Evolutionary conservation across 1,140 invertebrate species (phyloP).

Genomic region (Drosophila biarmipes): DNA sequence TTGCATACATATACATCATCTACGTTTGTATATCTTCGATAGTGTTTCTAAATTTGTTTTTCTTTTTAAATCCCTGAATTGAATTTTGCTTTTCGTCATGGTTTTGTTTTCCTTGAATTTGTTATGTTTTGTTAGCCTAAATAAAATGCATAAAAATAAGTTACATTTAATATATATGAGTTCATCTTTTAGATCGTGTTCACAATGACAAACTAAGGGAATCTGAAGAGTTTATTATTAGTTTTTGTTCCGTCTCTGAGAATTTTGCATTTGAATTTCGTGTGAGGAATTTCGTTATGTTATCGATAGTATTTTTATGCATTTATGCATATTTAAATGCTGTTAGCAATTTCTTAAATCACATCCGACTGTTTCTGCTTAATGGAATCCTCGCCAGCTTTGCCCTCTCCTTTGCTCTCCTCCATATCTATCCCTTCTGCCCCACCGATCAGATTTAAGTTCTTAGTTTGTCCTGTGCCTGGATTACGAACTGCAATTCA

Average conservation of each 20-base stretch:
- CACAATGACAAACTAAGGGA: slow-evolving; percentile 72
- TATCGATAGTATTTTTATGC: slow-evolving; percentile 76
- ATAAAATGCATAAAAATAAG: slow-evolving; percentile 82
- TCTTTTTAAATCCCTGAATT: slow-evolving; percentile 81
- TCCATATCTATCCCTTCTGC: slow-evolving; percentile 10
- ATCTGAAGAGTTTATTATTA: slow-evolving; percentile 46
- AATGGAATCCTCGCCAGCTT: slow-evolving; percentile 42
- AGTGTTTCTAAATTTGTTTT: slow-evolving; percentile 28
- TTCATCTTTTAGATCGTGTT: slow-evolving; percentile 76
- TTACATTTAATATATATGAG: slow-evolving; percentile 66
- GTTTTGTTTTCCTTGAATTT: slow-evolving; percentile 58
- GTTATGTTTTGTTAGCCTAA: slow-evolving; percentile 74
- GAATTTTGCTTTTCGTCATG: slow-evolving; percentile 80
- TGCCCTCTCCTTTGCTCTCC: not conserved
- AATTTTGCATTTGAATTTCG: slow-evolving; percentile 50
- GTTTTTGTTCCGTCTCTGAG: slow-evolving; percentile 46
- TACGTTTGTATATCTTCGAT: slow-evolving; percentile 34
- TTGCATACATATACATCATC: slow-evolving; percentile 35
- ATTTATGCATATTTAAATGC: slow-evolving; percentile 81
- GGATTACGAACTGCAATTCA: slow-evolving; percentile 78
- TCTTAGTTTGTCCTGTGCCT: slow-evolving; percentile 43
- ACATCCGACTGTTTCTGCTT: slow-evolving; percentile 78
- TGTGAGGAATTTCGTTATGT: slow-evolving; percentile 47
- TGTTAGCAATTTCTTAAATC: slow-evolving; percentile 80
- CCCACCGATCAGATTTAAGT: slow-evolving; percentile 35